phyloP scores from a whole-genome alignment of 1,140 invertebrate species.

The Drosophila truncata region DNA sequence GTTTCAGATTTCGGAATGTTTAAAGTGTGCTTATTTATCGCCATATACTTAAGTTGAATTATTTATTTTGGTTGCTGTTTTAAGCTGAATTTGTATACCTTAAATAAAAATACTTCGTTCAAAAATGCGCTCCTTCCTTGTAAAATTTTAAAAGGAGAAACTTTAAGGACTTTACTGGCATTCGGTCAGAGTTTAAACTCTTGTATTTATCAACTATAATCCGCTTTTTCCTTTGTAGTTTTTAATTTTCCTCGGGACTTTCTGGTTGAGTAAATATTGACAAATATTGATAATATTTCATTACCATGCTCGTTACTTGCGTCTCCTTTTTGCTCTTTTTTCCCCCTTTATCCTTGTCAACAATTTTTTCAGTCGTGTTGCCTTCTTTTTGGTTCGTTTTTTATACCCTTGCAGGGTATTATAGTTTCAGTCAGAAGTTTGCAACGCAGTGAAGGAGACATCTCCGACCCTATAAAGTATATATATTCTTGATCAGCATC shows the following conservation, averaged over 20 bases:
- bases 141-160: not conserved
- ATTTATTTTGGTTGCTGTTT: not conserved
- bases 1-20: not conserved
- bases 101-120: not conserved
- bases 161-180: not conserved
- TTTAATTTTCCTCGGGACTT: constrained; percentile 23
- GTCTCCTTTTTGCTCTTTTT: not conserved
- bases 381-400: constrained; percentile 14
- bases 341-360: constrained; percentile 1
- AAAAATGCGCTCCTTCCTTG: accelerated
- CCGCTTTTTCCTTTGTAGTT: constrained; percentile 8
- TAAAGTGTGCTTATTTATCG: not conserved
- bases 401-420: no score
- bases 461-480: no score
- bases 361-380: constrained; percentile 10
- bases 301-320: constrained; percentile 16
- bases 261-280: constrained; percentile 33
- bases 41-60: not conserved
- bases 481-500: no score
- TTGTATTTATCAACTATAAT: constrained; percentile 10
- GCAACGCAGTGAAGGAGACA: no score
- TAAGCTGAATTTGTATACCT: not conserved
- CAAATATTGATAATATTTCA: constrained; percentile 54
- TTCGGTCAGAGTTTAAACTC: not conserved
- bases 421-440: no score